Evolutionary conservation across 2,888 invertebrate species (phyloP).

Genomic region (Trichogramma evanescens): DNA sequence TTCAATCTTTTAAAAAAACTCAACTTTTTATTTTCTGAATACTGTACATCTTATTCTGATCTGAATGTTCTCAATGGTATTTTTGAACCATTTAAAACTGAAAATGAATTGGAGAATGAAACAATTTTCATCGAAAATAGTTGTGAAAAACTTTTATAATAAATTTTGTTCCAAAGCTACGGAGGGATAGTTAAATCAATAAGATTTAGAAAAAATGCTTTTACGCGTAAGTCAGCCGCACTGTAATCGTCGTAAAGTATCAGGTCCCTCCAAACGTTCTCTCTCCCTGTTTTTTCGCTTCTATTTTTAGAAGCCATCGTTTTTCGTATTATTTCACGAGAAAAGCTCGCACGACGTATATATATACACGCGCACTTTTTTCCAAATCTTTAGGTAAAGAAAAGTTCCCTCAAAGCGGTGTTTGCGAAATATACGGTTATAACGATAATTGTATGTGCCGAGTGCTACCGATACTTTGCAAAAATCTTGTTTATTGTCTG

Average conservation of each 20-base stretch:
- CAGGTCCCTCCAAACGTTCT: slow-evolving; percentile 17
- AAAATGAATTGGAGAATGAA: no score
- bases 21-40: no score
- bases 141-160: no score
- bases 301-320: slow-evolving; percentile 15
- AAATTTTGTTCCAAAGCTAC: no score
- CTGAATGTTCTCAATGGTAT: no score
- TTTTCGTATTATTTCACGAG: slow-evolving; percentile 31
- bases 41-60: no score
- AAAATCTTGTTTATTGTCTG: slow-evolving; percentile 41
- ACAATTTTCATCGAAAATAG: no score
- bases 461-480: slow-evolving; percentile 32
- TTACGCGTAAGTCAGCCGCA: slow-evolving; percentile 11
- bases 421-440: slow-evolving; percentile 43
- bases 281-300: slow-evolving; percentile 15
- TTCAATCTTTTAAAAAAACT: no score
- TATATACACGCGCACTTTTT: slow-evolving; percentile 28
- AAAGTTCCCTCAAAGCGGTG: slow-evolving; percentile 33
- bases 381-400: slow-evolving; percentile 38
- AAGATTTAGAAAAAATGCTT: slow-evolving; percentile 6
- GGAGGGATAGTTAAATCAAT: slow-evolving; percentile 4
- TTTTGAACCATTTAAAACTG: no score
- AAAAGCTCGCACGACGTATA: slow-evolving; percentile 22
- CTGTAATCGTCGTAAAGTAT: slow-evolving; percentile 18
- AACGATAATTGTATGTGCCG: slow-evolving; percentile 45